These are phyloP conservation scores for Drosophila recens DNA, from an alignment of 2,888 invertebrate species.

Conservation along the genomic window DNA sequence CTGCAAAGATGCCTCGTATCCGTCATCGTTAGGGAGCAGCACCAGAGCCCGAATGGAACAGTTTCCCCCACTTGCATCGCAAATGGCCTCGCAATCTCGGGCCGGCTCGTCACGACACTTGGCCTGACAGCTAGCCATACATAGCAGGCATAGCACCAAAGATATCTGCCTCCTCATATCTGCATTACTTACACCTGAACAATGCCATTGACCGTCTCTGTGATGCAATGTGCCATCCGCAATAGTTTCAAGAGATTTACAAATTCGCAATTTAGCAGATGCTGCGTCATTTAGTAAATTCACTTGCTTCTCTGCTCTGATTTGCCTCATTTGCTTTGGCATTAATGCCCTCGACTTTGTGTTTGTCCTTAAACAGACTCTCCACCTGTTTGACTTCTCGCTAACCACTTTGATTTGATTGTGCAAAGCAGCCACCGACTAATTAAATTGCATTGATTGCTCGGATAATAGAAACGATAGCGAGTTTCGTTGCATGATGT, in stretches of 20 bases:
- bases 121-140: slow-evolving; percentile 40
- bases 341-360: slow-evolving; percentile 3
- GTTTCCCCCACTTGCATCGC: slow-evolving; percentile 57
- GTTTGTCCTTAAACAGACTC: not conserved
- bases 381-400: slow-evolving; percentile 3
- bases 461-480: slow-evolving; percentile 4
- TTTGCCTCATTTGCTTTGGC: slow-evolving; percentile 46
- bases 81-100: slow-evolving; percentile 82
- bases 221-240: not conserved
- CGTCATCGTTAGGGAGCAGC: slow-evolving; percentile 88
- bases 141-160: slow-evolving; percentile 39
- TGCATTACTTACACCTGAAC: slow-evolving; percentile 6
- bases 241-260: slow-evolving; percentile 32
- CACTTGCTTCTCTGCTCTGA: slow-evolving; percentile 4
- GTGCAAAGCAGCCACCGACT: slow-evolving; percentile 8
- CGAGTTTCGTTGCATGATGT: slow-evolving; percentile 31
- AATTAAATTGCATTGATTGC: slow-evolving; percentile 53
- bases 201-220: slow-evolving; percentile 6
- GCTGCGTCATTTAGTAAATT: slow-evolving; percentile 21
- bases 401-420: slow-evolving; percentile 12
- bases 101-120: slow-evolving; percentile 78
- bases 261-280: not conserved
- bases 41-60: slow-evolving; percentile 89
- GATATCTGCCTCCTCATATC: slow-evolving; percentile 29
- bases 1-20: slow-evolving; percentile 86